Evolutionary conservation across 2,888 invertebrate species (phyloP), one percentile per base, ranked within the genome.

Genomic region (Macropis europaea): DNA sequence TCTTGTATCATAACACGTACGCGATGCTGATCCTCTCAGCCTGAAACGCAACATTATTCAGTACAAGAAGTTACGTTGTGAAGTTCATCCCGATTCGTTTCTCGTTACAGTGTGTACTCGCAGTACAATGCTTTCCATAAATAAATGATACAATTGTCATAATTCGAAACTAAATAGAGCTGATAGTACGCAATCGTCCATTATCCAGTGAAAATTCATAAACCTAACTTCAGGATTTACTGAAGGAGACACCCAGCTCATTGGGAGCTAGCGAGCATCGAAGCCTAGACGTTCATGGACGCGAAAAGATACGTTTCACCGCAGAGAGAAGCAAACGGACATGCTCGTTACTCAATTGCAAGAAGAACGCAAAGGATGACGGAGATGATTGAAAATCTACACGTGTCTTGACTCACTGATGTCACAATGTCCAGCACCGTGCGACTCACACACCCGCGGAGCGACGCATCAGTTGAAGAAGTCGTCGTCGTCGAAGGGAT

Each of bases 401-500:
- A 7, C 28, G 22, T n/a, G n/a, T 22, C 34, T 34, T 24, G 6
- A 9, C 36, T 48, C 53, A 32, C 34, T 9, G 59, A 63, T 22
- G 45, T 42, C 34, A 17, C 34, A 56, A 50, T 38, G 59, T 59
- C 61, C 54, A 68, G 28, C 52, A 50, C 43, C 66, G 24, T 52
- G 15, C 26, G 48, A n/a, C 11, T 34, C 13, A n/a, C 9, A 24
- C 48, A 28, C 13, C 11, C 19, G 36, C 3, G 19, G 28, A n/a
- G 42, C 47, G 30, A 24, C 62, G 19, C 78, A 85, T 88, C 86
- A 85, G 76, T 89, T 94, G 87, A 97, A 97, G 90, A 97, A 97
- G 79, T 96, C 96, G 82, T 96, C 96, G 57, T 95, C 95, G 80
- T 96, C 97, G 86, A 97, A 97, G 1, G 97, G 97, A 90, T 97